phyloP scores from a whole-genome alignment of 2,888 invertebrate species.

The Campoletis raptor region DNA sequence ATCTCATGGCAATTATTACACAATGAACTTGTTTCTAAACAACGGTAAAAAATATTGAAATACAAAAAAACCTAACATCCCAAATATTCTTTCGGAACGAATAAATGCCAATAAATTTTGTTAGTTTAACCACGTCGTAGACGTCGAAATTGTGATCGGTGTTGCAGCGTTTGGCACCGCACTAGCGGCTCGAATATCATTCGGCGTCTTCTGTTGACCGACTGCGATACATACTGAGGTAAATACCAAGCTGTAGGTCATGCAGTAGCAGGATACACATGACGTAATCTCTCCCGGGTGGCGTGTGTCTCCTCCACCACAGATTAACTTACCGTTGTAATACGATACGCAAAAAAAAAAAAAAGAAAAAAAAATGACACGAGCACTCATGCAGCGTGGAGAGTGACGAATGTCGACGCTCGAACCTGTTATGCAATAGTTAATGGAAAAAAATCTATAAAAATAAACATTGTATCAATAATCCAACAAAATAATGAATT shows the following conservation, averaged over 20 bases:
- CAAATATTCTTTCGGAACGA: background rate
- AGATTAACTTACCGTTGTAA: constrained; percentile 53
- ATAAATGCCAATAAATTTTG: background rate
- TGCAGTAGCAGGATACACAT: constrained; percentile 37
- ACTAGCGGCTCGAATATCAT: constrained; percentile 56
- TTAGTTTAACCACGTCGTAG: background rate
- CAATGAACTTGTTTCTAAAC: background rate
- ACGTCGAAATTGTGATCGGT: background rate
- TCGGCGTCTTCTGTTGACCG: constrained; percentile 48
- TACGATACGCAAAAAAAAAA: constrained; percentile 29
- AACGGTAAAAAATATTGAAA: background rate
- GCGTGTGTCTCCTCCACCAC: constrained; percentile 23
- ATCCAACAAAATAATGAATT: background rate
- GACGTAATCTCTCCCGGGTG: constrained; percentile 44
- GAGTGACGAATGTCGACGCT: constrained; percentile 8
- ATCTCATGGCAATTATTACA: background rate
- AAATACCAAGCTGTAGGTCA: constrained; percentile 47
- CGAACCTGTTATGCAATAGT: background rate
- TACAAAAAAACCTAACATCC: background rate
- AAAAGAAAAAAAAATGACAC: background rate
- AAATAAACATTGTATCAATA: background rate
- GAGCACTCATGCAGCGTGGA: constrained; percentile 30
- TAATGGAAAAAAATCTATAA: background rate
- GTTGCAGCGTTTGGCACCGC: constrained; percentile 48
- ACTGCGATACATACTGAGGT: constrained; percentile 40